Evolutionary conservation across 2,888 invertebrate species (phyloP), one percentile per base, ranked within the genome.

Genomic region (Plebejus melissa): DNA sequence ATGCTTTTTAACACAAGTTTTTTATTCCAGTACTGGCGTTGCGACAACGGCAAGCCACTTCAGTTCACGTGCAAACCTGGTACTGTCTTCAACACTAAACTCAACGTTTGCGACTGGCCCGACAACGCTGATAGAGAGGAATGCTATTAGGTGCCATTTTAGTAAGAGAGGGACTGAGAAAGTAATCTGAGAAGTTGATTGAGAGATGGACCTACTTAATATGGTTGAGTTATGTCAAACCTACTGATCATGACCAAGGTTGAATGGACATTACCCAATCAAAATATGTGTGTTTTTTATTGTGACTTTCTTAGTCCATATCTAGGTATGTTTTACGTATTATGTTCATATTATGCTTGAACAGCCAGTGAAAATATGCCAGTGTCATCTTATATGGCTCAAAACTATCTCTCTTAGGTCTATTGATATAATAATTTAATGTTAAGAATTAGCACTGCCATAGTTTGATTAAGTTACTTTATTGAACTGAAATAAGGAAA

Each of bases 101-200:
- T 94, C 69, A 95, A 95, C 82, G 95, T 96, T 22, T 98, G 98
- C 86, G 97, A 97, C 87, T 98, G 98, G 98, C 96, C 96, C 0
- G 94, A 94, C 77, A 96, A 96, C 83, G 95, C 95, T 1, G 94
- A 96, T 82, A 95, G 97, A 65, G 87, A 90, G 0, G 94, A 95
- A 78, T 96, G 96, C 71, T 71, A 75, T n/a, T 71, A 71, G 28
- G 28, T 28, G 13, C 11, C 32, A 13, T 16, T 60, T 22, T 60
- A 4, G 11, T 6, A 60, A 4, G 4, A 28, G 9, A 28, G 28
- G 9, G 28, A 60, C 28, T 60, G 60, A 22, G 60, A 1, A 58
- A 58, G 16, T 5, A 7, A 46, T 46, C 11, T 1, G 46, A 46
- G 46, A 46, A 46, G 46, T 46, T 46, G 46, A 46, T 46, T 9